Conservation (phyloP, 2,888 invertebrate species). For the Drosophila pullipes region DNA sequence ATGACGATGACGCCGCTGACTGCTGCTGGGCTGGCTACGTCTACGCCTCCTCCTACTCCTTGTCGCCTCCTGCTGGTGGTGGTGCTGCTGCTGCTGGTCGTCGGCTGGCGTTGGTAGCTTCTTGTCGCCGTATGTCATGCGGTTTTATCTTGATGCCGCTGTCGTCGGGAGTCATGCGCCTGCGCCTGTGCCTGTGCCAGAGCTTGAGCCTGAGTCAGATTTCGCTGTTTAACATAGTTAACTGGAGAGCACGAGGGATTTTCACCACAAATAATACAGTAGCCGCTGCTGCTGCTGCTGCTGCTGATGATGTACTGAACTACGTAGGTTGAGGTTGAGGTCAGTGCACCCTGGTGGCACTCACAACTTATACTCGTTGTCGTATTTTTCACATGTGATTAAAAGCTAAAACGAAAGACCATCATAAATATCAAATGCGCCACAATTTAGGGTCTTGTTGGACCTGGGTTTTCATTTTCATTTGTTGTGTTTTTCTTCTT, state of each 20-base stretch:
- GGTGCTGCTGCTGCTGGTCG: slow-evolving; percentile 20
- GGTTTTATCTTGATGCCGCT: slow-evolving; percentile 76
- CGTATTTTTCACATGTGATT: slow-evolving; percentile 66
- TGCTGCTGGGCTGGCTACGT: slow-evolving; percentile 38
- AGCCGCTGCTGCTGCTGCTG: slow-evolving; percentile 60
- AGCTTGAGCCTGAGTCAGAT: slow-evolving; percentile 60
- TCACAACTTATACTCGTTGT: slow-evolving; percentile 31
- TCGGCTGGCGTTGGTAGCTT: slow-evolving; percentile 65
- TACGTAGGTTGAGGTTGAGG: slow-evolving; percentile 76
- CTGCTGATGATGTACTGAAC: slow-evolving; percentile 39
- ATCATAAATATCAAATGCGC: slow-evolving; percentile 77
- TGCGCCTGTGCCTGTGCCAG: slow-evolving; percentile 45
- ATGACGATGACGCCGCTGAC: slow-evolving; percentile 51
- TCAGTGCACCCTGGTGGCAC: slow-evolving; percentile 64
- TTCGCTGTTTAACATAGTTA: slow-evolving; percentile 78
- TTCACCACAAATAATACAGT: slow-evolving; percentile 65
- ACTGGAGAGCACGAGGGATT: slow-evolving; percentile 63
- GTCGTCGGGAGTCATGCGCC: slow-evolving; percentile 73
- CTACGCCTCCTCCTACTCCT: slow-evolving; percentile 21
- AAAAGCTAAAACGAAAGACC: slow-evolving; percentile 70
- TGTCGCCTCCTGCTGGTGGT: slow-evolving; percentile 12
- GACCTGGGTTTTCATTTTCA: slow-evolving; percentile 19
- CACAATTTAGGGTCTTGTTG: slow-evolving; percentile 70
- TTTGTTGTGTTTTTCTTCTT: background rate
- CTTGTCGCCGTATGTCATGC: slow-evolving; percentile 79